Base-by-base conservation (phyloP, 2,888 invertebrate genomes). In the Acleris cristana region DNA sequence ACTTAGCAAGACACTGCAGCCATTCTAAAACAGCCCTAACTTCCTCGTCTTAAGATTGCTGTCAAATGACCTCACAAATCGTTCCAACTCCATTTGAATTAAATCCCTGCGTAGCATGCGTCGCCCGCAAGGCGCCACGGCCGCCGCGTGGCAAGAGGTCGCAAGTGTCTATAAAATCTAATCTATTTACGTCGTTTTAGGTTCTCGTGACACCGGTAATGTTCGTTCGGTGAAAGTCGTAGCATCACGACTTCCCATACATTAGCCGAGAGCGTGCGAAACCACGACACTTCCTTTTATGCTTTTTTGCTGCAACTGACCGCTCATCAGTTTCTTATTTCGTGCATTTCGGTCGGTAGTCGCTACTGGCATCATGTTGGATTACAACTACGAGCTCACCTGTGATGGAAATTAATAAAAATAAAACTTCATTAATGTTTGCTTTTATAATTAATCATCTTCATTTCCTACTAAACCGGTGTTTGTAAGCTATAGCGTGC, bases 221-320 rank as follows among this genome's bases (percentile, higher is more conserved):
- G 86, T 84, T 79, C 82, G 82, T 83, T 78, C 79, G 88, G 91
- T 86, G 92, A 92, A 92, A 92, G 92, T 90, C 74, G 76, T 76
- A 81, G 77, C 76, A 79, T 88, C 92, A 91, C 90, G 92, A 92
- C 85, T 88, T 87, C 88, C 77, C 87, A 89, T 90, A 90, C 86
- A 91, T 91, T 92, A 90, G 81, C 80, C 71, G 74, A 69, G 79
- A 85, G 88, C 91, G 90, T 90, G 91, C 89, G 92, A 92, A 74
- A 81, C 82, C 79, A 72, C 77, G 80, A 80, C 80, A 80, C 83
- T 83, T 86, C 82, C 81, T 77, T 81, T 80, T 79, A 73, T 76
- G 74, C 75, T 78, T 76, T 77, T 77, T 77, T 81, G 77, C 80
- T 74, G 58, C 75, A 80, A 77, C 76, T 81, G 82, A 83, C 83